These are phyloP conservation scores for Druceiella hillmani DNA, from an alignment of 2,888 invertebrate species.

Conservation along the genomic window DNA sequence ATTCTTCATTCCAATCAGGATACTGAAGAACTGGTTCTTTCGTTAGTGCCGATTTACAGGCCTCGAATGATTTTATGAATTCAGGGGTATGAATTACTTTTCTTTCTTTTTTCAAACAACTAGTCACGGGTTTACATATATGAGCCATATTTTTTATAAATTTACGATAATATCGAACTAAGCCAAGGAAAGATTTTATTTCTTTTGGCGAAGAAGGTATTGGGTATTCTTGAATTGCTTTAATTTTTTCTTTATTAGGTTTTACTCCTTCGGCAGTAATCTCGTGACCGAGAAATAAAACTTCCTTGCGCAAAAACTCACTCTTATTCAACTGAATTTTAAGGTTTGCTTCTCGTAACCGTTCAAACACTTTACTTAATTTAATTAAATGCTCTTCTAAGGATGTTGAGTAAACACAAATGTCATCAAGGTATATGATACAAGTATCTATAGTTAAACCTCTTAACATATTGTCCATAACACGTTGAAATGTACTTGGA, in stretches of 20 bases:
- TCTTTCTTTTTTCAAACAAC: constrained; percentile 22
- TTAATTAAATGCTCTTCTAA: constrained; percentile 25
- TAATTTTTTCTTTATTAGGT: constrained; percentile 13
- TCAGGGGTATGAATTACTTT: constrained; percentile 10
- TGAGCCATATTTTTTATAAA: constrained; percentile 26
- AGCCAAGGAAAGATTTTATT: constrained; percentile 19
- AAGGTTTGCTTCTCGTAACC: constrained; percentile 22
- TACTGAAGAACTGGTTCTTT: constrained; percentile 18
- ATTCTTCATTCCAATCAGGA: constrained; percentile 19
- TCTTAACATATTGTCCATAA: constrained; percentile 28
- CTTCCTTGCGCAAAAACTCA: constrained; percentile 23
- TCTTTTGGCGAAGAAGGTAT: constrained; percentile 7
- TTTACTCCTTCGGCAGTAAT: constrained; percentile 17
- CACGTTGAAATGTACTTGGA: constrained; percentile 29
- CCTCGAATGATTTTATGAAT: constrained; percentile 23
- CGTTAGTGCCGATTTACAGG: constrained; percentile 24
- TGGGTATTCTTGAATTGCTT: constrained; percentile 25
- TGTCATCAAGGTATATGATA: constrained; percentile 28
- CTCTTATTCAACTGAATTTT: constrained; percentile 26
- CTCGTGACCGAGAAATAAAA: constrained; percentile 21
- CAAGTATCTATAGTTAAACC: constrained; percentile 25
- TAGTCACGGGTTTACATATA: constrained; percentile 24
- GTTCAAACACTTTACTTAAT: constrained; percentile 20
- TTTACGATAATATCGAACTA: constrained; percentile 26
- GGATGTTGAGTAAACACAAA: constrained; percentile 25